Conservation (phyloP, 2,113 vertebrate genomes). For the Urocynchramus pylzowi region DNA sequence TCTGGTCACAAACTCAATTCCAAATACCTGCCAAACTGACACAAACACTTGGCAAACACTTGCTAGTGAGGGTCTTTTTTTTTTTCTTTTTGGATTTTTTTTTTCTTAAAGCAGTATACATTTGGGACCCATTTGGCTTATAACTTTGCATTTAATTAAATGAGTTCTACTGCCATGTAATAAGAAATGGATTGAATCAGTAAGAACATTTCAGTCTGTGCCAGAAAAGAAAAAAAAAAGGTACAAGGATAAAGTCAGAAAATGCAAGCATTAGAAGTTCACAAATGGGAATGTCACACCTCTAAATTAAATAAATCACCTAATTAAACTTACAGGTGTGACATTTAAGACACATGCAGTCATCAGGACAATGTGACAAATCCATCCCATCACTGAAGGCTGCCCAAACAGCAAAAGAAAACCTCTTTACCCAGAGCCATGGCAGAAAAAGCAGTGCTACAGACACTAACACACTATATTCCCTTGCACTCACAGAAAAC, state of each 20-base stretch:
- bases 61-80: background rate
- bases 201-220: background rate
- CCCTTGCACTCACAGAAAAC: background rate
- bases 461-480: background rate
- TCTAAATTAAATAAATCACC: constrained; percentile 38
- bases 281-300: background rate
- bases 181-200: constrained; percentile 38
- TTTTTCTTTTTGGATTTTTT: background rate
- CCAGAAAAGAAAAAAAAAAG: background rate
- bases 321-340: constrained; percentile 34
- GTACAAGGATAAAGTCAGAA: background rate
- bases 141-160: constrained; percentile 62
- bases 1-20: background rate
- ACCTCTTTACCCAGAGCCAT: background rate
- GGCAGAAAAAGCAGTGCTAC: background rate
- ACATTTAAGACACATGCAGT: background rate
- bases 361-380: background rate
- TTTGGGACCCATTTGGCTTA: constrained; percentile 58
- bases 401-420: background rate
- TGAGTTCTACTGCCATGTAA: constrained; percentile 45
- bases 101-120: background rate
- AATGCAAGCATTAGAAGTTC: background rate
- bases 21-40: constrained; percentile 42
- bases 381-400: background rate
- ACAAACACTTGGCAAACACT: constrained; percentile 39